Evolutionary conservation across 2,113 vertebrate genomes (phyloP).

Genomic region (Rhipidura dahli): DNA sequence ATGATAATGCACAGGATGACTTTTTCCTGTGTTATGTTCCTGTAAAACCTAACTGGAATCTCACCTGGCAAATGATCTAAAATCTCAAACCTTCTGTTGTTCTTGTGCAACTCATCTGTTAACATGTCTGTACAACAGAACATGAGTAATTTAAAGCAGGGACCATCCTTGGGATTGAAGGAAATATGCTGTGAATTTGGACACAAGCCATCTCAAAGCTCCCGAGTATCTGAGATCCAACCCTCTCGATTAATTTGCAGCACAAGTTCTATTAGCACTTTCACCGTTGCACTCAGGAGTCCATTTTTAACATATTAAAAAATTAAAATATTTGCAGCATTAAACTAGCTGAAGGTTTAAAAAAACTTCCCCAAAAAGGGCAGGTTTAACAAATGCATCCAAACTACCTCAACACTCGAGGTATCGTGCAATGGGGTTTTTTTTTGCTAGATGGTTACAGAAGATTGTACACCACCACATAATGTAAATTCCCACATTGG

Average conservation of each 20-base stretch:
- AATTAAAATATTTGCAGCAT: not conserved
- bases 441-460: not conserved
- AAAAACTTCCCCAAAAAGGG: not conserved
- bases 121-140: slow-evolving; percentile 28
- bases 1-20: not conserved
- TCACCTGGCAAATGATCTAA: slow-evolving; percentile 41
- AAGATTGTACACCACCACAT: not conserved
- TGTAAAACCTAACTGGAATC: slow-evolving; percentile 27
- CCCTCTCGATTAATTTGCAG: not conserved
- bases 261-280: not conserved
- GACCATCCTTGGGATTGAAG: not conserved
- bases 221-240: not conserved
- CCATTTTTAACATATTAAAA: not conserved
- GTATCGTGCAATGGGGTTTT: fast-evolving
- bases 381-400: not conserved
- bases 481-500: not conserved
- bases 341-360: not conserved
- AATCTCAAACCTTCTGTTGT: slow-evolving; percentile 25
- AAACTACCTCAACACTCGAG: not conserved
- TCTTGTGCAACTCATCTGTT: slow-evolving; percentile 47
- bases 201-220: not conserved
- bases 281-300: not conserved
- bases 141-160: slow-evolving; percentile 46
- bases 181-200: not conserved
- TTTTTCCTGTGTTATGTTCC: not conserved